Evolutionary conservation across 2,797 vertebrate genomes (phyloP), one percentile per base, ranked within the genome.

Genomic region (Sebastes iracundus): DNA sequence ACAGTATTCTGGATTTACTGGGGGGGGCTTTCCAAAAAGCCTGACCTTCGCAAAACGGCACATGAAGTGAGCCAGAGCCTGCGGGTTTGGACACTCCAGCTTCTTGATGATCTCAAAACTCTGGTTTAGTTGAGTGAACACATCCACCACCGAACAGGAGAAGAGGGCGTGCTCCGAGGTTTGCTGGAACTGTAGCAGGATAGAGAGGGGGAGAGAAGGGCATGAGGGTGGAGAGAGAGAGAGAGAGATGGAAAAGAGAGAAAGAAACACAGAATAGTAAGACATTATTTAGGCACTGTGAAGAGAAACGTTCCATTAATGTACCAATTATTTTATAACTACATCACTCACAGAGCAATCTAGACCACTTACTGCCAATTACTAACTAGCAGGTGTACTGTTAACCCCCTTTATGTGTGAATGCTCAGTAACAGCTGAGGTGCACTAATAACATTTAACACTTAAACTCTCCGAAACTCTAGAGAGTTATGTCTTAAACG

Each of bases 71-170:
- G 98, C 98, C 12, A 99, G 95, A 23, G 98, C 97, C 92, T 99
- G 98, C 38, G 99, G 99, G 91, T 99, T 99, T 22, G 99, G 99
- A 80, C 99, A 99, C 93, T 99, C 98, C 88, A 99, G 93, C 91
- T 99, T 99, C 95, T 96, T 98, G 90, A 99, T 99, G 82, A 99
- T 99, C 95, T 99, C 98, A 93, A 99, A 99, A 90, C 98, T 99
- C 94, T 99, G 99, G 93, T 99, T 99, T 77, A 99, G 97, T 87
- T 99, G 99, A 67, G 99, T 97, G 90, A 99, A 99, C 90, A 99
- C 98, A 66, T 99, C 99, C 84, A 99, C 98, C 93, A 99, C 99
- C 0, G 98, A 99, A 85, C 98, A 99, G 67, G 99, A 99, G 90
- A 99, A 99, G 80, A 99, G 97, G 72, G 98, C 98, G 2, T 99